phyloP scores from a whole-genome alignment of 1,140 invertebrate genomes.

The Elymnias hypermnestra region DNA sequence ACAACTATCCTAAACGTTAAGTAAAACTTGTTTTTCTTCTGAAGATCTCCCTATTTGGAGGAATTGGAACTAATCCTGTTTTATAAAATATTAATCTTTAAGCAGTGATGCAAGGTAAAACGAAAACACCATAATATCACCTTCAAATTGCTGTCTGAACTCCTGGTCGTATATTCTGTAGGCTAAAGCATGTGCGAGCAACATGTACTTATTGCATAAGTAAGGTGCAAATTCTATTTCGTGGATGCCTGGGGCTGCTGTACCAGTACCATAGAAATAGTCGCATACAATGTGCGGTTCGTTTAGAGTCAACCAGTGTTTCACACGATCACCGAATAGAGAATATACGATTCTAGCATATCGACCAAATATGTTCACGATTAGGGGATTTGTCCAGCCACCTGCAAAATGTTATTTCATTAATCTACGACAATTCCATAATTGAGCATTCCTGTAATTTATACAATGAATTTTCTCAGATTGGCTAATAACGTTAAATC shows the following conservation, averaged over 20 bases:
- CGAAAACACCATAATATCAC: too few relatives aligned
- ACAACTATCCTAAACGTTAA: too few relatives aligned
- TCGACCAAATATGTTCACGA: slow-evolving; percentile 7
- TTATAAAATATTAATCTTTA: not conserved
- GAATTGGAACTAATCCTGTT: not conserved
- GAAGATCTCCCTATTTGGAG: too few relatives aligned
- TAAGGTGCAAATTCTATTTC: not conserved
- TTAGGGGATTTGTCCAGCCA: slow-evolving; percentile 40
- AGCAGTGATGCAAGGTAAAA: too few relatives aligned
- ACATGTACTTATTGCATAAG: slow-evolving; percentile 12
- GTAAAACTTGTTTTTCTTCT: too few relatives aligned
- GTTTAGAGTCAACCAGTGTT: slow-evolving; percentile 82
- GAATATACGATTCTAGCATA: slow-evolving; percentile 2
- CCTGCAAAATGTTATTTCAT: slow-evolving; percentile 42
- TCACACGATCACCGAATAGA: slow-evolving; percentile 78
- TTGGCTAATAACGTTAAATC: too few relatives aligned
- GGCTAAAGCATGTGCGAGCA: slow-evolving; percentile 76
- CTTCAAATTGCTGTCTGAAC: slow-evolving; percentile 38
- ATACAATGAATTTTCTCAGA: too few relatives aligned
- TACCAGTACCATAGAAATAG: slow-evolving; percentile 57
- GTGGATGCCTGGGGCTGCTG: not conserved
- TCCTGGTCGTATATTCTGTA: slow-evolving; percentile 76
- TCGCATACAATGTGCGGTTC: slow-evolving; percentile 78
- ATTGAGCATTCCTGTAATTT: too few relatives aligned
- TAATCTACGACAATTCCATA: not conserved